Conservation (phyloP, 2,113 vertebrate species). For the Leiothrix lutea region DNA sequence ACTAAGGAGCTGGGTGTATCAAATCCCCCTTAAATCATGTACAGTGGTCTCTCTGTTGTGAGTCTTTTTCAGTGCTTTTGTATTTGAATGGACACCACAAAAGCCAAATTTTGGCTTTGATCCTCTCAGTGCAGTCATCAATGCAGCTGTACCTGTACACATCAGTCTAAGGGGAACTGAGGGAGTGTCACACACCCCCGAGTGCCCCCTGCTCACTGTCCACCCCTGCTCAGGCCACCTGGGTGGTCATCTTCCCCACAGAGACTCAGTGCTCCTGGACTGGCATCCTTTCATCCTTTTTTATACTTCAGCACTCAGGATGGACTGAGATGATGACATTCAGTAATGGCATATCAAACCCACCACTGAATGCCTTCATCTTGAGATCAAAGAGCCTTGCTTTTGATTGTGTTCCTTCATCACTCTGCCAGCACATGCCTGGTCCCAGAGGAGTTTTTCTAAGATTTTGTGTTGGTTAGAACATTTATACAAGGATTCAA, state of each 20-base stretch:
- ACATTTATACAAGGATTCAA: not conserved
- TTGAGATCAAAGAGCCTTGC: not conserved
- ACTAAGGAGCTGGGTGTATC: not conserved
- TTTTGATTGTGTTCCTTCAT: not conserved
- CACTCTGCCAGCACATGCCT: not conserved
- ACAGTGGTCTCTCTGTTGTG: not conserved
- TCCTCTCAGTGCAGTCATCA: not conserved
- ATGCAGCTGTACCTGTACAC: not conserved
- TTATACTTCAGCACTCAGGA: not conserved
- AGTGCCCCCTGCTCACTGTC: not conserved
- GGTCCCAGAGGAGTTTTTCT: not conserved
- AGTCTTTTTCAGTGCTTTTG: not conserved
- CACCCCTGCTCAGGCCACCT: not conserved
- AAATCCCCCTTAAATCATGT: not conserved
- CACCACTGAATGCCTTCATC: not conserved
- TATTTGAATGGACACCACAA: not conserved
- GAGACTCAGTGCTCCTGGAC: not conserved
- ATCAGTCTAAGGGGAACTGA: not conserved
- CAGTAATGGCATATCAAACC: not conserved
- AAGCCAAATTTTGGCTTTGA: not conserved
- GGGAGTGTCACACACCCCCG: not conserved
- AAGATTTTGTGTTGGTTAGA: not conserved
- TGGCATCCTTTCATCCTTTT: not conserved
- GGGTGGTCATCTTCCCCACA: not conserved
- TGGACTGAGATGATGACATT: not conserved